These are phyloP conservation scores for Opisthograptis luteolata DNA, from an alignment of 2,888 invertebrate genomes.

Conservation along the genomic window DNA sequence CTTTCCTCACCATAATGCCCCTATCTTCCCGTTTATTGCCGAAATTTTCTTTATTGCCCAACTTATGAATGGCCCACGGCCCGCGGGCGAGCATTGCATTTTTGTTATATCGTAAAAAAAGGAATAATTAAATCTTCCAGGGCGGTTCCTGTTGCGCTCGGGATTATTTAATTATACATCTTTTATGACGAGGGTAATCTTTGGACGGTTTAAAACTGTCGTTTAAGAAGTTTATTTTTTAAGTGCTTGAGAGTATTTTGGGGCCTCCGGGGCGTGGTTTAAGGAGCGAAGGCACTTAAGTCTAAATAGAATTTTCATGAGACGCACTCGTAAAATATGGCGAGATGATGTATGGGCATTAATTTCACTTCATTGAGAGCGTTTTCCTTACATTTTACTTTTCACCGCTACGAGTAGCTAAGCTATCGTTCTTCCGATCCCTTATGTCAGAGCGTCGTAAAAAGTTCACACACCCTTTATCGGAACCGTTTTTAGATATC, in stretches of 20 bases:
- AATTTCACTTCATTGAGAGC: conserved; percentile 17
- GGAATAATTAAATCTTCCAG: conserved; percentile 52
- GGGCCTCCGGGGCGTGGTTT: conserved; percentile 25
- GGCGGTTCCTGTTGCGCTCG: conserved; percentile 40
- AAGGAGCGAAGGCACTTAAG: conserved; percentile 26
- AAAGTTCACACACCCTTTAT: neutral
- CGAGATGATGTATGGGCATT: conserved; percentile 17
- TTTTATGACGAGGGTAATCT: conserved; percentile 39
- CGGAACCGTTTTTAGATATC: neutral
- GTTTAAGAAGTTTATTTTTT: conserved; percentile 36
- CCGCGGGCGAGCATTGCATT: conserved; percentile 34
- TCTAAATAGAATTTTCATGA: conserved; percentile 30
- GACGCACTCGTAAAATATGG: conserved; percentile 26
- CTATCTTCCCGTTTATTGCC: conserved; percentile 57
- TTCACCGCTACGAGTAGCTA: neutral
- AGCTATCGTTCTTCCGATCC: neutral
- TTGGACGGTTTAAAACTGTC: conserved; percentile 37
- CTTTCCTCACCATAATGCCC: conserved; percentile 44
- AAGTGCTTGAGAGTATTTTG: conserved; percentile 29
- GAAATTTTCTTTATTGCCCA: conserved; percentile 64
- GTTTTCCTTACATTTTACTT: conserved; percentile 12
- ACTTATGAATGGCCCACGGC: conserved; percentile 53
- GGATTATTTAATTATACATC: conserved; percentile 46
- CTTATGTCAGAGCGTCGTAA: too few species aligned
- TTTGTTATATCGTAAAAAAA: conserved; percentile 46